Evolutionary conservation across 2,797 vertebrate genomes (phyloP).

Genomic region (Cyprinodon diabolis): DNA sequence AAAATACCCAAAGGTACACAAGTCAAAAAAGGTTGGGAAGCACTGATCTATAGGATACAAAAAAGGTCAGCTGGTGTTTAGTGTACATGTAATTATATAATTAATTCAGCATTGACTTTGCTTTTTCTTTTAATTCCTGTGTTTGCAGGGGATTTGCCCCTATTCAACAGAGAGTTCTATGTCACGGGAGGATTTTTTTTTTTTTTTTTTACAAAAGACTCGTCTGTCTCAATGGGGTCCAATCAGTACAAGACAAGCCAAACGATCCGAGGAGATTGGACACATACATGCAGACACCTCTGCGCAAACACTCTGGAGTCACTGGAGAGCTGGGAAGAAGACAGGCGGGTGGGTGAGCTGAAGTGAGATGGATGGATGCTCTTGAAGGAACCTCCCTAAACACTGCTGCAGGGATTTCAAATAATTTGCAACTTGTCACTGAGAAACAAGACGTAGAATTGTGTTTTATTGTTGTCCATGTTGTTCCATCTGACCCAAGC

Average conservation of each 20-base stretch:
- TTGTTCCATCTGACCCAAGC: conserved; percentile 46
- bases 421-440: conserved; percentile 63
- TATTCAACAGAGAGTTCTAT: not conserved
- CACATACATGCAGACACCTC: conserved; percentile 31
- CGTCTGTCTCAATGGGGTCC: conserved; percentile 14
- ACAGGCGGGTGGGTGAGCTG: conserved; percentile 31
- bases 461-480: conserved; percentile 58
- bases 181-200: not conserved
- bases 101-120: too few relatives aligned
- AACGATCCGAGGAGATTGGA: conserved; percentile 47
- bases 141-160: not conserved
- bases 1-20: too few relatives aligned
- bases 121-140: too few relatives aligned
- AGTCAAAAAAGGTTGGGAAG: too few relatives aligned
- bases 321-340: conserved; percentile 26
- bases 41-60: too few relatives aligned
- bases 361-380: conserved; percentile 68
- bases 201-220: not conserved
- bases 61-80: too few relatives aligned
- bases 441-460: conserved; percentile 67
- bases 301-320: conserved; percentile 25
- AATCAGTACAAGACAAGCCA: conserved; percentile 35
- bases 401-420: conserved; percentile 55
- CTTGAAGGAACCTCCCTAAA: conserved; percentile 47
- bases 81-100: too few relatives aligned